Evolutionary conservation across 2,797 vertebrate species (phyloP).

Genomic region (Bryconaethiops microstoma): DNA sequence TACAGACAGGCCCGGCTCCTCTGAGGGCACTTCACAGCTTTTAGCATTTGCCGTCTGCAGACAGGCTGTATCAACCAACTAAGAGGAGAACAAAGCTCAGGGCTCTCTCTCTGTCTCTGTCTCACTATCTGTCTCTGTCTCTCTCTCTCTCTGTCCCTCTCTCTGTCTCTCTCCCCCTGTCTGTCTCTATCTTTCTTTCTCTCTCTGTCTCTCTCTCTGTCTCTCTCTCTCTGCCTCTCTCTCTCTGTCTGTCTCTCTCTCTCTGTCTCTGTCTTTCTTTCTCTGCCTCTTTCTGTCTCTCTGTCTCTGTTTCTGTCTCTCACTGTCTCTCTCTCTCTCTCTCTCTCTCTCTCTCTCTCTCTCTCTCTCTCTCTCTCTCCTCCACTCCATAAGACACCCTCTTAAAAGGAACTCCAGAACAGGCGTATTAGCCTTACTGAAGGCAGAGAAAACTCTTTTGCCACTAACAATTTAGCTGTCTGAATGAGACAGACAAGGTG

Average conservation of each 20-base stretch:
- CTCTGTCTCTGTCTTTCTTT: too few species aligned
- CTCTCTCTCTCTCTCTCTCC: not conserved
- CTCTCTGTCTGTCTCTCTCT: too few species aligned
- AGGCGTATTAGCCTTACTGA: conserved; percentile 47
- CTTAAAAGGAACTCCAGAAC: conserved; percentile 15
- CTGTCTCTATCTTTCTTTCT: too few species aligned
- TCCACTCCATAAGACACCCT: not conserved
- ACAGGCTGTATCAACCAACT: conserved; percentile 58
- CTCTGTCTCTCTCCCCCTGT: too few species aligned
- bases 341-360: not conserved
- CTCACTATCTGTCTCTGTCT: not conserved
- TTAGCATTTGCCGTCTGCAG: conserved; percentile 58
- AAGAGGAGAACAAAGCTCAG: conserved; percentile 42
- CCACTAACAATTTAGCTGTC: conserved; percentile 31
- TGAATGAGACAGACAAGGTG: conserved; percentile 37
- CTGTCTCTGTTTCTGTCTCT: too few species aligned
- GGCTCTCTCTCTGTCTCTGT: not conserved
- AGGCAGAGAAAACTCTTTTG: conserved; percentile 38
- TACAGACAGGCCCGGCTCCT: conserved; percentile 56
- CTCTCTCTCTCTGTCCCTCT: too few species aligned
- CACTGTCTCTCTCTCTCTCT: too few species aligned
- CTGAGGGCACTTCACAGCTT: conserved; percentile 66
- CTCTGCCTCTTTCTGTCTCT: too few species aligned
- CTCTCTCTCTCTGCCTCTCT: too few species aligned
- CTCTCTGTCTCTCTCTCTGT: too few species aligned